These are phyloP conservation scores for Jordanella pulchra DNA, from an alignment of 2,797 vertebrate genomes.

Conservation along the genomic window DNA sequence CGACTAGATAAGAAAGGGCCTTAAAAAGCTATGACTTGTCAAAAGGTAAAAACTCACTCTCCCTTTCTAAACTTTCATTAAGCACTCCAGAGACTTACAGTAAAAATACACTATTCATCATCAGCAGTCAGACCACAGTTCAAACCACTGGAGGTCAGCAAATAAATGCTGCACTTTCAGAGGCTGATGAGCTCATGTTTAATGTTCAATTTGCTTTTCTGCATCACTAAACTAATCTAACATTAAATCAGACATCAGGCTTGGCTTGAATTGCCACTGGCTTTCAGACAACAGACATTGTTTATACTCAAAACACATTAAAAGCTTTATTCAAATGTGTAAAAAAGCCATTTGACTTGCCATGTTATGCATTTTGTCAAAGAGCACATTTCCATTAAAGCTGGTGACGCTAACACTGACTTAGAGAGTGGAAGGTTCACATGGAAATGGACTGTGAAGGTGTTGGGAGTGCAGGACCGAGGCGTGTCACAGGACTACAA, in stretches of 20 bases:
- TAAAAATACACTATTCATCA: background rate
- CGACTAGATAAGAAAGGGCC: no score
- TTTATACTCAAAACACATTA: background rate
- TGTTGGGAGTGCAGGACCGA: slow-evolving; percentile 23
- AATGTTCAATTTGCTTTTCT: background rate
- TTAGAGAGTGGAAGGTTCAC: slow-evolving; percentile 27
- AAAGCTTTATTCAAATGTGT: slow-evolving; percentile 2
- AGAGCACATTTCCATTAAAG: slow-evolving; percentile 61
- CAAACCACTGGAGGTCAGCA: slow-evolving; percentile 1
- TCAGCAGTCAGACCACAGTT: background rate
- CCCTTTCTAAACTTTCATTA: background rate
- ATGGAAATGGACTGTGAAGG: slow-evolving; percentile 52
- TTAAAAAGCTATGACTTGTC: background rate
- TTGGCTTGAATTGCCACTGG: background rate
- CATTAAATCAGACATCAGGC: slow-evolving; percentile 2
- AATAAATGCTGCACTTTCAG: background rate
- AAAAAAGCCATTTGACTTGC: slow-evolving; percentile 16
- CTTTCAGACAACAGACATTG: slow-evolving; percentile 2
- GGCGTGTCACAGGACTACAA: slow-evolving; percentile 64
- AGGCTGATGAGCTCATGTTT: background rate
- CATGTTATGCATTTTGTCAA: slow-evolving; percentile 33
- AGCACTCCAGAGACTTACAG: background rate
- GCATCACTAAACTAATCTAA: slow-evolving; percentile 1
- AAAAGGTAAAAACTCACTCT: background rate
- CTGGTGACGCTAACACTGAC: slow-evolving; percentile 51